Base-by-base conservation (phyloP, 2,113 vertebrate species). In the Forbesichthys agassizii region DNA sequence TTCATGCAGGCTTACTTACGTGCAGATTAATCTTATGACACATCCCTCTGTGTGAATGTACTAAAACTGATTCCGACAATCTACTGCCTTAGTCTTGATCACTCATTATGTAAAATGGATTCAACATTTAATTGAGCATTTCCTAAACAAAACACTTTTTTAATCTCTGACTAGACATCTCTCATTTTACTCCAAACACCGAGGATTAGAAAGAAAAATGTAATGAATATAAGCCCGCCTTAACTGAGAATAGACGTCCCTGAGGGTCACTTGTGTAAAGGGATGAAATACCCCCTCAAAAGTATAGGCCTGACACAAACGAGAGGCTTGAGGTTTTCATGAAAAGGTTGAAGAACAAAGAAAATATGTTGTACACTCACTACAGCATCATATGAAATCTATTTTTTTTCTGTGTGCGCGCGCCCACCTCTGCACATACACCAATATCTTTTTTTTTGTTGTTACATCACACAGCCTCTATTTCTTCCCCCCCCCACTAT, bases 401-500 rank as follows among this genome's bases (percentile, higher is more conserved):
- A 49, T 55, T 12, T 57, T 61, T 61, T 51, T 27, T 27, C 2
- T 27, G 27, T 62, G 33, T 20, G 9, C 9, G 1, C 33, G 9
- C 9, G 1, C 33, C 12, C 57, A 11, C 57, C 10, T 18, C 55
- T 66, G 79, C 79, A n/a, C 59, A 63, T 68, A 59, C 84, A 70
- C 78, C 78, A 80, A 84, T 49, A 59, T 84, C 61, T 80, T 63
- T 76, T 81, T 82, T 77, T 87, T 82, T 83, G 79, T 70, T 73
- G 81, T 88, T 87, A 87, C 83, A 80, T 88, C 82, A 84, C 74
- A 83, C 81, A 59, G 74, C 74, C 80, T 81, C 73, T 69, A 82
- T 70, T 86, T 46, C 71, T 67, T 77, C 79, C 81, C 79, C 81
- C 79, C 83, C 69, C 75, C 81, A 76, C 83, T 70, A 73, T 71